Evolutionary conservation across 1,140 invertebrate species (phyloP).

Genomic region (Caenorhabditis tropicalis): DNA sequence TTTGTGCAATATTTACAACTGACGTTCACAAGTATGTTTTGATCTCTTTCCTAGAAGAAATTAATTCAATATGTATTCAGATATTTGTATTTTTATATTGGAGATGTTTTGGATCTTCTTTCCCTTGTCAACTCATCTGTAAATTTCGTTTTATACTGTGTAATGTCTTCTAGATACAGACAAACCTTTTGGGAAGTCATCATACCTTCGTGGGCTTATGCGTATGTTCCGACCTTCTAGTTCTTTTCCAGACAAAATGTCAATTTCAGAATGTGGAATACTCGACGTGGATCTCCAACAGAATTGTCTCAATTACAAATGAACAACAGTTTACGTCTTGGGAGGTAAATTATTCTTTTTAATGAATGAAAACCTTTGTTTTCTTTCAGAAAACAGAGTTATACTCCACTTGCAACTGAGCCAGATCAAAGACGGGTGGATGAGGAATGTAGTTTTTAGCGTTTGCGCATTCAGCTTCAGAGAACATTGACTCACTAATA

Average conservation of each 20-base stretch:
- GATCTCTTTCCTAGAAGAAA: neutral
- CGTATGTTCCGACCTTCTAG: constrained; percentile 17
- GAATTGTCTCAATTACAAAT: constrained; percentile 22
- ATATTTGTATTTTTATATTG: constrained; percentile 75
- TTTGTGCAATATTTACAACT: constrained; percentile 66
- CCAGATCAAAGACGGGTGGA: neutral
- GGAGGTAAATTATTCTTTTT: neutral
- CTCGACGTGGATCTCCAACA: constrained; percentile 1
- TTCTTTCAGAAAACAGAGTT: constrained; percentile 23
- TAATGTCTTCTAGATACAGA: constrained; percentile 67
- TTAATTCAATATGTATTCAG: neutral
- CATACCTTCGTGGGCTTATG: constrained; percentile 57
- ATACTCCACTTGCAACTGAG: constrained; percentile 23
- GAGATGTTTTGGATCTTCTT: constrained; percentile 66
- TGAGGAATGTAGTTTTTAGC: neutral
- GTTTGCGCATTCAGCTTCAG: neutral
- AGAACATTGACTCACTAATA: neutral
- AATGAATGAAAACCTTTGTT: neutral
- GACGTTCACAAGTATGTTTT: constrained; percentile 50
- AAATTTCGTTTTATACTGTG: constrained; percentile 68
- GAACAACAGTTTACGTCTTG: constrained; percentile 30
- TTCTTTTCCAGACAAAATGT: neutral
- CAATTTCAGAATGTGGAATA: constrained; percentile 15
- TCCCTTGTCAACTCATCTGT: constrained; percentile 67
- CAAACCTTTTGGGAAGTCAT: constrained; percentile 66